Conservation (phyloP, 2,113 vertebrate species). For the Marmota monax region DNA sequence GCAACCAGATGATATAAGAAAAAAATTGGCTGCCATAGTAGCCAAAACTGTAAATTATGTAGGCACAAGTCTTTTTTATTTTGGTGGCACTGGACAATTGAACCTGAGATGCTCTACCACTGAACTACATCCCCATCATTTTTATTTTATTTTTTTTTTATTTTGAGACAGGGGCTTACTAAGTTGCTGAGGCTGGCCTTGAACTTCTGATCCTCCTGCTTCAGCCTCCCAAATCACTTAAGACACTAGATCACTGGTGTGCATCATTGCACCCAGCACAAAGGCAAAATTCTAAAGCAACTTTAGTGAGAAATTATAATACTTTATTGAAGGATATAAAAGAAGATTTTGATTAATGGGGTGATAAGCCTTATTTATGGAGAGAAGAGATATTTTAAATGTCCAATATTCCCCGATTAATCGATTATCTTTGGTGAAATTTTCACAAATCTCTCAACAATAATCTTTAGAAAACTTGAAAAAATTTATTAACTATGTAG, state of each 20-base stretch:
- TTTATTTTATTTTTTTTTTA: too few species aligned
- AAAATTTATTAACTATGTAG: neutral
- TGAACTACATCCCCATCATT: too few species aligned
- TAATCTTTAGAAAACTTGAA: conserved; percentile 39
- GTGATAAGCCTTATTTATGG: neutral
- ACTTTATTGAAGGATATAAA: neutral
- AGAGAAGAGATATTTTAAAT: neutral
- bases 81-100: too few species aligned
- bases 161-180: too few species aligned
- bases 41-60: neutral
- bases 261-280: neutral
- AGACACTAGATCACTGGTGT: too few species aligned
- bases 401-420: neutral
- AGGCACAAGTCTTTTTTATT: neutral
- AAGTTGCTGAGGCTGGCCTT: too few species aligned
- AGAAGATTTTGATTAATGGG: neutral
- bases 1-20: neutral
- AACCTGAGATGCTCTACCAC: too few species aligned
- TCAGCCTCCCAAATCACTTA: too few species aligned
- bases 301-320: neutral
- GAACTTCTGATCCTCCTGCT: too few species aligned
- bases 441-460: neutral
- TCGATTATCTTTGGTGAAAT: neutral
- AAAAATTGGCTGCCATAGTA: neutral
- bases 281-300: neutral